These are phyloP conservation scores for Pteropus alecto DNA, from an alignment of 2,113 vertebrate genomes.

Conservation along the genomic window DNA sequence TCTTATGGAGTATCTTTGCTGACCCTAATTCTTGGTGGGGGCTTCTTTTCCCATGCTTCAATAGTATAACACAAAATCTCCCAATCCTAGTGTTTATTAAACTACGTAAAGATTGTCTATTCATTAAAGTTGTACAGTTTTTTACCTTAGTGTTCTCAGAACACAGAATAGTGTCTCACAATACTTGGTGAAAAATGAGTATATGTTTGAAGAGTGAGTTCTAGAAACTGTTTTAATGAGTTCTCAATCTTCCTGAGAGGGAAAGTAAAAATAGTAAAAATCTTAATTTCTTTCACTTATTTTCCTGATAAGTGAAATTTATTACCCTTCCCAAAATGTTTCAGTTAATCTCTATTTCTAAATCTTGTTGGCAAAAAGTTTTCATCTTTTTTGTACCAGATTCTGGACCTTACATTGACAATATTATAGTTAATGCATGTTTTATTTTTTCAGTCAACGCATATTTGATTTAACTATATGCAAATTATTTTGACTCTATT, in stretches of 20 bases:
- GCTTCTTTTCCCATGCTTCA: neutral
- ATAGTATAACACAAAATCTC: neutral
- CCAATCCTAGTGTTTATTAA: neutral
- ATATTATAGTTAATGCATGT: neutral
- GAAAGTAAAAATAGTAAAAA: neutral
- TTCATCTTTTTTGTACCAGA: neutral
- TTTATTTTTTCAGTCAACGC: neutral
- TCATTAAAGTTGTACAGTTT: neutral
- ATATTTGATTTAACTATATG: neutral
- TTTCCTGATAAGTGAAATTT: neutral
- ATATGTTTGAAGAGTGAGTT: neutral
- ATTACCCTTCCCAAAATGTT: neutral
- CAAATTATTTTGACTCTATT: neutral
- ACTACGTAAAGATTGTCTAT: neutral
- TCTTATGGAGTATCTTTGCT: neutral
- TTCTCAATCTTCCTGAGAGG: neutral
- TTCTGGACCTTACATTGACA: neutral
- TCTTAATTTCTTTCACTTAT: no score
- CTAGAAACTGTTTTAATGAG: neutral
- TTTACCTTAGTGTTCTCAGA: neutral
- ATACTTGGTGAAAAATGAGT: neutral
- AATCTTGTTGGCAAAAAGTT: neutral
- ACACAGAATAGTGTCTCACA: neutral
- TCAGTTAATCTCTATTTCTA: neutral
- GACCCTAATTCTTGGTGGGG: neutral